A percentile compares a stretch with the other conserved stretches of the same genome.
phyloP scores from a whole-genome alignment of 1,140 invertebrate genomes.

The Bilobella aurantiaca region DNA sequence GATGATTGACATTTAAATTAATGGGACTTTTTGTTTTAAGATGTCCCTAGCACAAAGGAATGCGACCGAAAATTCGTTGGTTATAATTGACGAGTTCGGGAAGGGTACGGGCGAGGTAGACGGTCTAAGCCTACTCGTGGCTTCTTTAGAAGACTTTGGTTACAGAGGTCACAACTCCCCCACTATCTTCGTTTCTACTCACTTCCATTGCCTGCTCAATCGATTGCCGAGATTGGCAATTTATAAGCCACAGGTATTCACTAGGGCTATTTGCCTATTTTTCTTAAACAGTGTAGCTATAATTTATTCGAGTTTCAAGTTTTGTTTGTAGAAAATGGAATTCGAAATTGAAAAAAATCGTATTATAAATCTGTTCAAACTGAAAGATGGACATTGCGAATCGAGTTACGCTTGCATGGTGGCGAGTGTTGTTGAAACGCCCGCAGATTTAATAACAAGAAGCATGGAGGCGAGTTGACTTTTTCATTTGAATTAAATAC shows the following conservation, averaged over 20 bases:
- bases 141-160: conserved; percentile 55
- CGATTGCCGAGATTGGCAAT: conserved; percentile 44
- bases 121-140: conserved; percentile 57
- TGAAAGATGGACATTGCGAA: conserved; percentile 44
- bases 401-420: conserved; percentile 50
- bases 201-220: conserved; percentile 55
- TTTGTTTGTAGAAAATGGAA: conserved; percentile 47
- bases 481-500: too few species aligned
- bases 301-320: conserved; percentile 4
- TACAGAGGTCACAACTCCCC: conserved; percentile 50
- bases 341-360: conserved; percentile 45
- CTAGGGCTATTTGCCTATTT: background rate
- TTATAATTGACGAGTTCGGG: conserved; percentile 86
- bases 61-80: conserved; percentile 54
- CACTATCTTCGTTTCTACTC: conserved; percentile 64
- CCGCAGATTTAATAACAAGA: conserved; percentile 37
- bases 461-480: background rate
- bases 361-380: conserved; percentile 52
- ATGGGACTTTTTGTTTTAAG: conserved; percentile 41
- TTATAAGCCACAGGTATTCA: conserved; percentile 45
- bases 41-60: conserved; percentile 57
- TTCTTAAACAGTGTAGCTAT: conserved; percentile 8
- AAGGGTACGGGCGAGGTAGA: conserved; percentile 70
- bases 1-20: too few species aligned
- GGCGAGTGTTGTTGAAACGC: conserved; percentile 44